These are phyloP conservation scores for Tridacna crocea DNA, from an alignment of 2,888 invertebrate genomes.

Conservation along the genomic window DNA sequence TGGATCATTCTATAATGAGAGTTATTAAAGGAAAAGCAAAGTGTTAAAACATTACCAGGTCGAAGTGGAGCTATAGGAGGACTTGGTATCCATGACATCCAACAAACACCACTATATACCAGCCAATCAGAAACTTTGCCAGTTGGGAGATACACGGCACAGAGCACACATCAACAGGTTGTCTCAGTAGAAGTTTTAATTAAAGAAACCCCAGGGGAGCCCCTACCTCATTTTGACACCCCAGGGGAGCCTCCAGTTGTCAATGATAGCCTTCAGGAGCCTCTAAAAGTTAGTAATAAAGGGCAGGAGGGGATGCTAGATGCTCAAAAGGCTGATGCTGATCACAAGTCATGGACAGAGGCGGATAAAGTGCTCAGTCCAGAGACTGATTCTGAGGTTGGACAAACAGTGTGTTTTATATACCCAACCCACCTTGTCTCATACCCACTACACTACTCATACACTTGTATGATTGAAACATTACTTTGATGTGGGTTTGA, in stretches of 20 bases:
- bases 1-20: too few species aligned
- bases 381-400: too few species aligned
- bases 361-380: too few species aligned
- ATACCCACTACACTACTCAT: too few species aligned
- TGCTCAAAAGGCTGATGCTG: too few species aligned
- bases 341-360: too few species aligned
- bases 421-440: too few species aligned
- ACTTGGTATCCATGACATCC: slow-evolving; percentile 9
- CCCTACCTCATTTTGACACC: not conserved
- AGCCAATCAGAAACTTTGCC: slow-evolving; percentile 23
- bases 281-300: not conserved
- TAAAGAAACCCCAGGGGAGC: not conserved
- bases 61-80: slow-evolving; percentile 17
- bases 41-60: slow-evolving; percentile 1
- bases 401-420: too few species aligned
- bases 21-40: too few species aligned
- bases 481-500: too few species aligned
- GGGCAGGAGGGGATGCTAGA: not conserved
- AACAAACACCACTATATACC: slow-evolving; percentile 20
- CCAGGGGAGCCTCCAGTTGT: not conserved
- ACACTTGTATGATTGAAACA: too few species aligned
- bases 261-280: too few species aligned
- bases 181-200: slow-evolving; percentile 13
- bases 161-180: slow-evolving; percentile 20
- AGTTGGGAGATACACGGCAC: slow-evolving; percentile 3